Evolutionary conservation across 2,888 invertebrate species (phyloP), one percentile per base, ranked within the genome.

Genomic region (Hipparchia sbordonii): DNA sequence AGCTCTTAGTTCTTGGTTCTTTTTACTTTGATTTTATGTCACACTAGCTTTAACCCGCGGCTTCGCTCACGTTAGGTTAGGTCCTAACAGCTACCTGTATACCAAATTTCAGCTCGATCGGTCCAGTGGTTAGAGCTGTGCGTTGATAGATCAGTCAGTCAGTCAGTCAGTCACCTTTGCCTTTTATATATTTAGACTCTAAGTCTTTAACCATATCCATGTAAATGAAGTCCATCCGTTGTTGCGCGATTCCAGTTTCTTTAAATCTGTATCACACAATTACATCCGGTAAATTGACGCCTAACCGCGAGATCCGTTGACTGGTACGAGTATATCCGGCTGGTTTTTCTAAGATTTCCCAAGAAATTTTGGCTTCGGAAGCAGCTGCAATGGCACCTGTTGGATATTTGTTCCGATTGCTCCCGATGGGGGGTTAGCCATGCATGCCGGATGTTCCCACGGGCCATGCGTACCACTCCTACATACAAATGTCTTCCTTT

Each of bases 381-480:
- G 82, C 88, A 89, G 87, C 84, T 88, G 88, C 78, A 78, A 78
- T 77, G 76, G 79, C 87, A 88, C 90, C 89, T 90, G 89, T 87
- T 82, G 82, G 78, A 76, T 81, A 82, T 87, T 88, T 88, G 85
- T 88, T 84, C 83, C 84, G 74, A 69, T 67, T 72, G 69, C 71
- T 72, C 80, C 74, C 79, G 76, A 78, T 72, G 74, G 81, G 78
- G 77, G 79, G 79, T 76, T 78, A 76, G 78, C 72, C 70, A 74
- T 78, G 74, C 76, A 74, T 66, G 76, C 85, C 91, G 91, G 92
- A 92, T 88, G 87, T 92, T 92, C 92, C 89, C 92, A 91, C 90
- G 90, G 89, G 89, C 89, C 92, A 91, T 90, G 90, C 89, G 89
- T 81, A 79, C 80, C 82, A 80, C 82, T 81, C 82, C 81, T 57